Evolutionary conservation across 2,113 vertebrate genomes (phyloP), one percentile per base, ranked within the genome.

Genomic region (Poeciliopsis turrubarensis): DNA sequence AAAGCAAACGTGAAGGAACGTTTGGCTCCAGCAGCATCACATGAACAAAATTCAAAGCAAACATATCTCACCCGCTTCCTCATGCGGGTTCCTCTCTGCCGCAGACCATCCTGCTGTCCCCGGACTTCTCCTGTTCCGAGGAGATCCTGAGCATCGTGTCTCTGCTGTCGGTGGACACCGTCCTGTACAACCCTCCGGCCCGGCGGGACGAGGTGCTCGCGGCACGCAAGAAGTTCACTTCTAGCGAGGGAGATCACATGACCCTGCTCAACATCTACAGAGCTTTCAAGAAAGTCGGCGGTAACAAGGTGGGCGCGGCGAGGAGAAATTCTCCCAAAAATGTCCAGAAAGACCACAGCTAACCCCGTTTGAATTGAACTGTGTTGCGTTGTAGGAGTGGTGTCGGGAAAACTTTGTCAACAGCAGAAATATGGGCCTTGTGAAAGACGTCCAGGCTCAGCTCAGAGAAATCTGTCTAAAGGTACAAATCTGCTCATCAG

Each of bases 401-500:
- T 99, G 97, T 92, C 95, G 92, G 73, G 97, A 99, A 81, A 98
- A 99, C 90, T 99, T 98, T 66, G 94, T 99, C 76, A 98, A 98
- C 47, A 88, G 93, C 91, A 96, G 96, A 85, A 99, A 99, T 87
- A 97, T 99, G 98, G 86, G 91, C 72, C 91, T 99, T 39, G 97
- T 96, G 74, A 95, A 93, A 3, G 97, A 98, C 0, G 94, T 99
- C 70, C 95, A 96, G 91, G 93, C 95, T 15, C 98, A 99, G 81
- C 96, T 99, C 62, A 91, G 94, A 86, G 97, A 98, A 70, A 97
- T 99, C 86, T 99, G 97, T 83, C 73, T 97, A 25, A 99, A 98
- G 98, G 98, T 99, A 97, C 31, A 64, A 26, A 62, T 27, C 27
- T 47, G 17, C 17, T 47, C 7, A 47, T 47, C 44, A 47, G 44